These are phyloP conservation scores for Cheilosia scutellata DNA, from an alignment of 2,888 invertebrate genomes.

Conservation along the genomic window DNA sequence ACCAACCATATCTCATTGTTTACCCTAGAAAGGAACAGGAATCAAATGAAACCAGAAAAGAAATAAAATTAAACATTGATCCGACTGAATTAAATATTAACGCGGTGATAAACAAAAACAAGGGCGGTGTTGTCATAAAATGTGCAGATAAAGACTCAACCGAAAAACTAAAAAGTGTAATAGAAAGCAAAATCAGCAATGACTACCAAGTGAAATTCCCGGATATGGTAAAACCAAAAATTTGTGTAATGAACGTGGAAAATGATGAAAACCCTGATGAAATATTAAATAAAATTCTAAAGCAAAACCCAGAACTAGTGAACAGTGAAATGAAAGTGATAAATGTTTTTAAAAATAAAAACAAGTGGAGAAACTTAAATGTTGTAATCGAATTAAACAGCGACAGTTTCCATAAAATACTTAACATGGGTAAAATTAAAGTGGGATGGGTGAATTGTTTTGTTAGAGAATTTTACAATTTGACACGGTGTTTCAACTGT, in stretches of 20 bases:
- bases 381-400: not conserved
- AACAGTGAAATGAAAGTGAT: not conserved
- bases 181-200: constrained; percentile 19
- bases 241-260: constrained; percentile 16
- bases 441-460: not conserved
- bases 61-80: constrained; percentile 14
- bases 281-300: constrained; percentile 7
- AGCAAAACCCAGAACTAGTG: not conserved
- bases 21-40: constrained; percentile 27
- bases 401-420: not conserved
- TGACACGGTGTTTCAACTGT: not conserved
- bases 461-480: constrained; percentile 2
- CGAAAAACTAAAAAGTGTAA: constrained; percentile 22
- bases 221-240: constrained; percentile 12
- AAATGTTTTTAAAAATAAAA: not conserved
- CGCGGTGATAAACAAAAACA: constrained; percentile 13
- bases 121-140: constrained; percentile 13
- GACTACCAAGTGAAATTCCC: constrained; percentile 9
- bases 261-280: constrained; percentile 22
- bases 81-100: constrained; percentile 15
- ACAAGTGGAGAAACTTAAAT: not conserved
- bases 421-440: not conserved
- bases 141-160: constrained; percentile 17
- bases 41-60: constrained; percentile 17
- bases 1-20: constrained; percentile 7